These are phyloP conservation scores for Drosophila orena DNA, from an alignment of 1,140 invertebrate species.

Conservation along the genomic window DNA sequence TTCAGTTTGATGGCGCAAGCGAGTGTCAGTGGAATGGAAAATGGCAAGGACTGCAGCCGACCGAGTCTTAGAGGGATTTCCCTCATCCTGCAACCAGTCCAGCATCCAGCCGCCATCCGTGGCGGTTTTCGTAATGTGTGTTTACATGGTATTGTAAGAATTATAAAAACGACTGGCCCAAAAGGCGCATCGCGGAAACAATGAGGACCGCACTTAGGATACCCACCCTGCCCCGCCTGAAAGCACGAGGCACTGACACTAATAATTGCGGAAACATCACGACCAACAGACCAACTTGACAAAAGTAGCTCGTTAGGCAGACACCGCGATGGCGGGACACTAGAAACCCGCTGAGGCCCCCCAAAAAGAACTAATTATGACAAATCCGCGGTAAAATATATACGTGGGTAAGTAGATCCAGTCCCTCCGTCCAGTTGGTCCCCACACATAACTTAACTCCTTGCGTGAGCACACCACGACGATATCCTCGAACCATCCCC, in stretches of 20 bases:
- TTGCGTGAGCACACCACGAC: slow-evolving; percentile 18
- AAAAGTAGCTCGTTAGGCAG: slow-evolving; percentile 70
- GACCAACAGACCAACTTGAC: slow-evolving; percentile 64
- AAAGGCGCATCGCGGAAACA: slow-evolving; percentile 75
- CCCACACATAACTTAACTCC: slow-evolving; percentile 48
- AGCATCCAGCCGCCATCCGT: background rate
- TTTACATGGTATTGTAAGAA: slow-evolving; percentile 58
- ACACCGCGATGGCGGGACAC: slow-evolving; percentile 57
- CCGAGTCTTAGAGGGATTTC: slow-evolving; percentile 14
- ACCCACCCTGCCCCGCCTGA: slow-evolving; percentile 47
- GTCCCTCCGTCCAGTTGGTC: slow-evolving; percentile 38
- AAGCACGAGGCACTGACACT: slow-evolving; percentile 60
- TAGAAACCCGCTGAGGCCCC: slow-evolving; percentile 27
- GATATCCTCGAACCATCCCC: background rate
- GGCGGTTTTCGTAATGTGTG: slow-evolving; percentile 22
- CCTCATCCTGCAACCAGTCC: slow-evolving; percentile 7
- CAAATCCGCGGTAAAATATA: slow-evolving; percentile 75
- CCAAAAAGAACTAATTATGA: slow-evolving; percentile 78
- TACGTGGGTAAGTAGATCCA: slow-evolving; percentile 64
- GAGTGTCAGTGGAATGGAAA: slow-evolving; percentile 6
- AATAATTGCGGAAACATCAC: slow-evolving; percentile 80
- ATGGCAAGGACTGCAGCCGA: background rate
- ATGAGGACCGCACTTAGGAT: slow-evolving; percentile 64
- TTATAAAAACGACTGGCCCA: slow-evolving; percentile 77
- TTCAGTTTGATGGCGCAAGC: slow-evolving; percentile 1